Conservation (phyloP, 2,797 vertebrate species). For the Periophthalmus magnuspinnatus region DNA sequence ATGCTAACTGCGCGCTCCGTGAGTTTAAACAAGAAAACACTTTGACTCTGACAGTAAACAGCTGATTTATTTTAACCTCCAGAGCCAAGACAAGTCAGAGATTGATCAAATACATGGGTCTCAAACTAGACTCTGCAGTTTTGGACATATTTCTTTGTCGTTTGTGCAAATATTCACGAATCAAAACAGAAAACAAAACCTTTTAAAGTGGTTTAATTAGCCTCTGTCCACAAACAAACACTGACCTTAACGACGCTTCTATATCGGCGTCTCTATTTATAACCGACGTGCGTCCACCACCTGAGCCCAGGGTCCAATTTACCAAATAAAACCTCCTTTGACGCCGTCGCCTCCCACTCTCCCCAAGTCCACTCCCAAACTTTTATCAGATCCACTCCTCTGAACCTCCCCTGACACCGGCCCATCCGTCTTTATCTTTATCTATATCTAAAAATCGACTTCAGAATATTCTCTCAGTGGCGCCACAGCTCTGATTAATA, state of each 20-base stretch:
- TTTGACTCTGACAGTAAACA: too few species aligned
- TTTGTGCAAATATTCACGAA: too few species aligned
- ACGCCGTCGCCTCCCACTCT: not conserved
- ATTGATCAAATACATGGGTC: too few species aligned
- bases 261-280: conserved; percentile 3
- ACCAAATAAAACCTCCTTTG: conserved; percentile 3
- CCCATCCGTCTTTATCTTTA: not conserved
- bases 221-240: not conserved
- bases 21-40: too few species aligned
- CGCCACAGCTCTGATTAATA: conserved; percentile 13
- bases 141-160: too few species aligned
- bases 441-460: conserved; percentile 2
- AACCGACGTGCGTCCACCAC: conserved; percentile 1
- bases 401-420: not conserved
- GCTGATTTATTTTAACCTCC: too few species aligned
- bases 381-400: not conserved
- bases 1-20: too few species aligned
- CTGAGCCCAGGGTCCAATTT: conserved; percentile 9
- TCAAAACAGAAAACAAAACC: not conserved
- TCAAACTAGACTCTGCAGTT: too few species aligned
- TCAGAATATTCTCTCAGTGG: conserved; percentile 2
- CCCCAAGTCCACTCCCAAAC: not conserved
- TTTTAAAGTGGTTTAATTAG: too few species aligned
- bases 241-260: not conserved
- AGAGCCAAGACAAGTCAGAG: too few species aligned